A percentile compares a stretch with the other conserved stretches of the same genome.
Evolutionary conservation across 2,888 invertebrate species (phyloP).

Genomic region (Lasioglossum figueresi): DNA sequence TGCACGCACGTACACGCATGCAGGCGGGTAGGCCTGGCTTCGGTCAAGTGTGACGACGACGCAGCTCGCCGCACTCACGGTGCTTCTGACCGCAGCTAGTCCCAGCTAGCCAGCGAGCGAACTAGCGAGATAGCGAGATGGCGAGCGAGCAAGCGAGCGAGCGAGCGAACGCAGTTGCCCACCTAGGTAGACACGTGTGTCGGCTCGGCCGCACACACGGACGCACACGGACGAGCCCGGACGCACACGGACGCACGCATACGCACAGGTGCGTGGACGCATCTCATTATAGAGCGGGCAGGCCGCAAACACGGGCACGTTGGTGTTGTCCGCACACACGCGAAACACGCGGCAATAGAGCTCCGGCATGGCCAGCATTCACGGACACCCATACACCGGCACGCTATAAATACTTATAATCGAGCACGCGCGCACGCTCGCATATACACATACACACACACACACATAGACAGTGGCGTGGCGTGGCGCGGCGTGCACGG

Average conservation of each 20-base stretch:
- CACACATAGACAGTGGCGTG: neutral
- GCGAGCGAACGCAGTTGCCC: conserved; percentile 58
- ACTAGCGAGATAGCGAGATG: neutral
- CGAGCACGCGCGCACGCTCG: conserved; percentile 30
- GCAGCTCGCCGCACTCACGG: conserved; percentile 69
- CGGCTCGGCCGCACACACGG: conserved; percentile 11
- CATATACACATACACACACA: accelerated
- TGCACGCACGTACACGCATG: conserved; percentile 27
- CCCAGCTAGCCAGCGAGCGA: conserved; percentile 48
- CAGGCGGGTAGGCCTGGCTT: conserved; percentile 55
- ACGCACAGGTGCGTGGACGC: conserved; percentile 62
- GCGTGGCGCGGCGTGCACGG: conserved; percentile 39
- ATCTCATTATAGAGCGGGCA: conserved; percentile 53
- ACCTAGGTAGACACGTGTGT: conserved; percentile 30
- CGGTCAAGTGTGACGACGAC: conserved; percentile 74
- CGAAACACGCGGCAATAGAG: conserved; percentile 41
- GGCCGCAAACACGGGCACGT: conserved; percentile 47
- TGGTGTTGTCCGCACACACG: conserved; percentile 44
- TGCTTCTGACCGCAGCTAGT: conserved; percentile 70
- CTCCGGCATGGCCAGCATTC: conserved; percentile 27
- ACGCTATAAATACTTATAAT: conserved; percentile 65
- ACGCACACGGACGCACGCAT: conserved; percentile 37
- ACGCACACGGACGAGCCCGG: too few relatives aligned
- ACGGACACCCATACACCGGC: conserved; percentile 33
- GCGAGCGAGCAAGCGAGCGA: conserved; percentile 26